Evolutionary conservation across 2,888 invertebrate genomes (phyloP).

Genomic region (Coremacera marginata): DNA sequence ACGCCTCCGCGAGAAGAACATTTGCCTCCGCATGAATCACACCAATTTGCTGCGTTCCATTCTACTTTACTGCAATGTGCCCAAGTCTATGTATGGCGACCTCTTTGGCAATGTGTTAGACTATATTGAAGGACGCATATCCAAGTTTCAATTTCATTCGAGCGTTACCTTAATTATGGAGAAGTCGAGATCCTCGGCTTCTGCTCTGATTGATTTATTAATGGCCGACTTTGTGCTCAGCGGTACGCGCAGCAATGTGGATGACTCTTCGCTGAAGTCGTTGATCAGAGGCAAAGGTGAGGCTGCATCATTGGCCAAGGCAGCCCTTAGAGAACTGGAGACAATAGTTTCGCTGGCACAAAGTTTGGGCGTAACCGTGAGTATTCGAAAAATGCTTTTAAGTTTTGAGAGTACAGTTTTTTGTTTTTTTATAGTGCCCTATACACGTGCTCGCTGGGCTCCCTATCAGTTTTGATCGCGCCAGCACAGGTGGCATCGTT

Average conservation of each 20-base stretch:
- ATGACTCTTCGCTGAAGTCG: slow-evolving; percentile 67
- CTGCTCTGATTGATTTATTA: slow-evolving; percentile 63
- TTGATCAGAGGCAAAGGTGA: slow-evolving; percentile 80
- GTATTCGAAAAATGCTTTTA: slow-evolving; percentile 44
- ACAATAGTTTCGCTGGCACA: slow-evolving; percentile 78
- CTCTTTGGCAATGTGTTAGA: slow-evolving; percentile 64
- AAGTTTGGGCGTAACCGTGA: slow-evolving; percentile 81
- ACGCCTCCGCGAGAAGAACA: slow-evolving; percentile 75
- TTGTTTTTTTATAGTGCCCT: slow-evolving; percentile 71
- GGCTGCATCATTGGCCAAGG: slow-evolving; percentile 76
- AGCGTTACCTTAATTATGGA: slow-evolving; percentile 77
- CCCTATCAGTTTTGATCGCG: slow-evolving; percentile 71
- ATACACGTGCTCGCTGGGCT: slow-evolving; percentile 70
- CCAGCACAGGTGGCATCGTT: slow-evolving; percentile 73
- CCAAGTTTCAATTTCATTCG: slow-evolving; percentile 80
- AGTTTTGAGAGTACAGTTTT: not conserved
- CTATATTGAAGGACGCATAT: slow-evolving; percentile 72
- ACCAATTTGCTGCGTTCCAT: slow-evolving; percentile 81
- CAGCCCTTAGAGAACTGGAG: slow-evolving; percentile 82
- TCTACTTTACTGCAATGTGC: slow-evolving; percentile 84
- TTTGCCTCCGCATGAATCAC: slow-evolving; percentile 83
- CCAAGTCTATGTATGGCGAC: slow-evolving; percentile 73
- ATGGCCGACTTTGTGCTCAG: slow-evolving; percentile 62
- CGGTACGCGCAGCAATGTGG: slow-evolving; percentile 60
- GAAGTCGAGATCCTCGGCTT: slow-evolving; percentile 66